These are phyloP conservation scores for Novumbra hubbsi DNA, from an alignment of 2,797 vertebrate genomes.

Conservation along the genomic window DNA sequence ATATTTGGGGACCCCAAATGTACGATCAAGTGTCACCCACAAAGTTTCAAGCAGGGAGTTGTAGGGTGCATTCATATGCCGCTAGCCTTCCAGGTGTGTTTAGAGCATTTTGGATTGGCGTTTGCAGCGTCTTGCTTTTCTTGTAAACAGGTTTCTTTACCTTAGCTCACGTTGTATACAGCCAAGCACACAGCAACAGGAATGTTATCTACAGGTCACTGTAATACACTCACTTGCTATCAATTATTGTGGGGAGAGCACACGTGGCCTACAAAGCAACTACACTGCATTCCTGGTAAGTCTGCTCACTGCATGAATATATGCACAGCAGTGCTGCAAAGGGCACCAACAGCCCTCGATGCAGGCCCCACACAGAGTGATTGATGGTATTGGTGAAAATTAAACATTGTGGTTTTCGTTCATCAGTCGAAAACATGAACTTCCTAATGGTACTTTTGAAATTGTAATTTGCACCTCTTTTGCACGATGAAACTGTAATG, in stretches of 20 bases:
- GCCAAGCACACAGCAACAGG: slow-evolving; percentile 23
- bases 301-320: slow-evolving; percentile 29
- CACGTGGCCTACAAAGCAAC: slow-evolving; percentile 34
- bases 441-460: slow-evolving; percentile 66
- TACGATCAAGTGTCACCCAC: background rate
- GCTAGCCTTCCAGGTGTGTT: background rate
- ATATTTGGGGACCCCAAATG: background rate
- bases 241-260: slow-evolving; percentile 47
- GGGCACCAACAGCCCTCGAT: slow-evolving; percentile 36
- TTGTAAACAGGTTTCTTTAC: slow-evolving; percentile 49
- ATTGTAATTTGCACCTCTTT: slow-evolving; percentile 70
- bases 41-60: background rate
- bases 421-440: slow-evolving; percentile 33
- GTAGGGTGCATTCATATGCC: background rate
- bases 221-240: slow-evolving; percentile 39
- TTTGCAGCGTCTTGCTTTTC: slow-evolving; percentile 27
- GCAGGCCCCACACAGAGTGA: slow-evolving; percentile 44
- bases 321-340: slow-evolving; percentile 66
- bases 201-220: slow-evolving; percentile 32
- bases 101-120: background rate
- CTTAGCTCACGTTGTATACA: slow-evolving; percentile 38
- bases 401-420: slow-evolving; percentile 44
- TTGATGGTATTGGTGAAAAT: slow-evolving; percentile 52
- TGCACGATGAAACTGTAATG: slow-evolving; percentile 72
- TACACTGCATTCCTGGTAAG: slow-evolving; percentile 17